These are phyloP conservation scores for Acrocephalus scirpaceus DNA, from an alignment of 2,797 vertebrate species.

Conservation along the genomic window DNA sequence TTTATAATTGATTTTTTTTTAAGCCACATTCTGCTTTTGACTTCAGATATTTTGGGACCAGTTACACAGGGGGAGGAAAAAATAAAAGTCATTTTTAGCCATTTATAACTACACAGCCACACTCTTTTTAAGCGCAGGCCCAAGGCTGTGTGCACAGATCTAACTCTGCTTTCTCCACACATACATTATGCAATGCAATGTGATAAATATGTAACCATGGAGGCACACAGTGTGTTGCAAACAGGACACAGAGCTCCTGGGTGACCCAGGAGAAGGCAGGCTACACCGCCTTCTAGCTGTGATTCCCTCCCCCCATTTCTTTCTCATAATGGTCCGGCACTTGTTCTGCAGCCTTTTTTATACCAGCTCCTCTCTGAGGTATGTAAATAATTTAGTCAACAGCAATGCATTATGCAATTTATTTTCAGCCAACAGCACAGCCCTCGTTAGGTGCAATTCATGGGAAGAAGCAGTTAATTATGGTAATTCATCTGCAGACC, in stretches of 20 bases:
- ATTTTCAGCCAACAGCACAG: constrained; percentile 65
- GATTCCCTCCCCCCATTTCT: neutral
- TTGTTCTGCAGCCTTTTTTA: constrained; percentile 37
- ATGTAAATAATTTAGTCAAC: constrained; percentile 69
- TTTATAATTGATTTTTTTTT: neutral
- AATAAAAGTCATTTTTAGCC: neutral
- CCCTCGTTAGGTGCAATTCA: constrained; percentile 63
- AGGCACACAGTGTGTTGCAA: neutral
- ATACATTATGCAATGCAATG: neutral
- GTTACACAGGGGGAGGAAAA: neutral
- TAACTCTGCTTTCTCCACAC: neutral
- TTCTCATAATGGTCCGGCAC: constrained; percentile 7
- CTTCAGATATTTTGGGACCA: neutral
- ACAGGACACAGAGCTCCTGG: neutral
- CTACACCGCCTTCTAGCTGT: neutral
- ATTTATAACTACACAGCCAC: neutral
- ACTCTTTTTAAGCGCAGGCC: neutral
- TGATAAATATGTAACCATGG: constrained; percentile 8
- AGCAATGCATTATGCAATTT: constrained; percentile 65
- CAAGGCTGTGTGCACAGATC: neutral
- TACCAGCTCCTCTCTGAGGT: constrained; percentile 13
- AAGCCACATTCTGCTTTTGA: neutral
- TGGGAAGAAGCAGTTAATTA: constrained; percentile 63
- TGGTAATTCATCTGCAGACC: constrained; percentile 63
- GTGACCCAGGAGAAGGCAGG: constrained; percentile 6